Evolutionary conservation across 2,888 invertebrate genomes (phyloP).

Genomic region (Apodemia mormo): DNA sequence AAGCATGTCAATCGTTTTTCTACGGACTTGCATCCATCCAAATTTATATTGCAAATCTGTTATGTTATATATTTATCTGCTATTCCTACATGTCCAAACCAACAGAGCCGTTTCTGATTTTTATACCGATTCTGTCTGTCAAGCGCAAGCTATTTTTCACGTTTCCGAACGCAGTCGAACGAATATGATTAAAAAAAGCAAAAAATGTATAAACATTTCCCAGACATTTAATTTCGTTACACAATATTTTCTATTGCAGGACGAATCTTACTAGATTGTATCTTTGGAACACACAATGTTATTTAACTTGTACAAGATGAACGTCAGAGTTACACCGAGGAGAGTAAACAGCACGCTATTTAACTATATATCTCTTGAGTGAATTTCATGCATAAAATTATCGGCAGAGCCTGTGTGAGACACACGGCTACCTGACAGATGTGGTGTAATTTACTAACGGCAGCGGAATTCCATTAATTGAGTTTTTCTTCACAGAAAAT

Average conservation of each 20-base stretch:
- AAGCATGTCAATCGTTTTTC: too few relatives aligned
- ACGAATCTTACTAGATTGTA: background rate
- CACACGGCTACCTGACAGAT: conserved; percentile 60
- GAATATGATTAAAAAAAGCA: too few relatives aligned
- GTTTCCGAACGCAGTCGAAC: too few relatives aligned
- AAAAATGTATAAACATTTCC: too few relatives aligned
- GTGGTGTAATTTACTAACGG: conserved; percentile 33
- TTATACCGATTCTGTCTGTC: too few relatives aligned
- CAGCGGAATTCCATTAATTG: conserved; percentile 25
- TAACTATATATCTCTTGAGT: conserved; percentile 56
- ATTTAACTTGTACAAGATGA: conserved; percentile 32
- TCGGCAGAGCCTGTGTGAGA: conserved; percentile 60
- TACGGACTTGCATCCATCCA: too few relatives aligned
- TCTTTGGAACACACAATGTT: conserved; percentile 19
- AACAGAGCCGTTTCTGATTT: too few relatives aligned
- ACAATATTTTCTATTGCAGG: background rate
- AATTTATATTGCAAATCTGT: too few relatives aligned
- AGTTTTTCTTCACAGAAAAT: background rate
- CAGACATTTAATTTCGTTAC: too few relatives aligned
- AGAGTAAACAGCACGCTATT: conserved; percentile 28
- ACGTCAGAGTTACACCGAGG: conserved; percentile 33
- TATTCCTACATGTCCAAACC: too few relatives aligned
- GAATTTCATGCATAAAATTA: conserved; percentile 78
- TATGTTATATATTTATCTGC: too few relatives aligned
- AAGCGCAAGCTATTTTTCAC: too few relatives aligned